Percentiles rank a stretch among this genome's conserved stretches.
These are phyloP conservation scores for Zeus faber DNA, from an alignment of 2,113 vertebrate species.

Conservation along the genomic window DNA sequence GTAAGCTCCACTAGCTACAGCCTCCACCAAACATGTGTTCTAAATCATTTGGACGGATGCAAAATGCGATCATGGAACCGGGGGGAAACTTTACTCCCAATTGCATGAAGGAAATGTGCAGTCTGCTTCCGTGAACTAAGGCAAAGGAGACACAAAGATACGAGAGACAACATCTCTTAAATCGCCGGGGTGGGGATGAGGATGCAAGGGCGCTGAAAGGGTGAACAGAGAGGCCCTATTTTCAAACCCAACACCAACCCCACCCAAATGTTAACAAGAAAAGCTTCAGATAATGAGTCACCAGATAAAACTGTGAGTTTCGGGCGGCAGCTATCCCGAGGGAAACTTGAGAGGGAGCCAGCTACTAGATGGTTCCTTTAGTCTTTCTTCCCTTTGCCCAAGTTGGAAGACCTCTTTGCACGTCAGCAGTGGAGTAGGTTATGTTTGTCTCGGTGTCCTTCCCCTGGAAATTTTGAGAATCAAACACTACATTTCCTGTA, in stretches of 20 bases:
- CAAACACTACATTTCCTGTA: no score
- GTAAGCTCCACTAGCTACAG: slow-evolving; percentile 20
- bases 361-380: no score
- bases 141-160: slow-evolving; percentile 20
- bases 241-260: no score
- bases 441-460: no score
- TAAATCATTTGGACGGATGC: slow-evolving; percentile 36
- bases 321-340: no score
- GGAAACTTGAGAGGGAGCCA: no score
- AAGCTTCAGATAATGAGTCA: no score
- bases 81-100: slow-evolving; percentile 22
- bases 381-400: neutral
- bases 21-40: slow-evolving; percentile 51
- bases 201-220: slow-evolving; percentile 5
- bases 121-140: slow-evolving; percentile 30
- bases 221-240: no score
- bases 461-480: no score
- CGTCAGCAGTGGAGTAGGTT: neutral
- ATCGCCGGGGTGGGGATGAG: slow-evolving; percentile 31
- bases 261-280: no score
- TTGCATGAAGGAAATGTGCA: slow-evolving; percentile 27
- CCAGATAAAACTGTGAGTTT: no score
- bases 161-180: slow-evolving; percentile 8
- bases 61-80: slow-evolving; percentile 29
- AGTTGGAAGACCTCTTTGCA: no score